Evolutionary conservation across 23 tunicate genomes (phyloP).

Genomic region (Styela plicata): DNA sequence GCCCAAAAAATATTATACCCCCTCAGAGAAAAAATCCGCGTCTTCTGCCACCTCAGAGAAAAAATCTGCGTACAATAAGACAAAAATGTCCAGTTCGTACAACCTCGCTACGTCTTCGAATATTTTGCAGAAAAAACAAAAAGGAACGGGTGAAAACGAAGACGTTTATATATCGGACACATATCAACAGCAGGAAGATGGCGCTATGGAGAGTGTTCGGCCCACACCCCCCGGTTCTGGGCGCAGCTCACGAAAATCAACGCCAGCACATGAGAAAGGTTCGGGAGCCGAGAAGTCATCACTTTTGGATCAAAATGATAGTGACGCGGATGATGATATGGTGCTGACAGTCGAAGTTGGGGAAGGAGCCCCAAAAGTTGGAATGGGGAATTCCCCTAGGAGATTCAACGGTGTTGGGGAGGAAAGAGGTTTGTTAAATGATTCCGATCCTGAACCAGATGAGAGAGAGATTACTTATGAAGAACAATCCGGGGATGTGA

Average conservation of each 20-base stretch:
- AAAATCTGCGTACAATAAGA: not conserved
- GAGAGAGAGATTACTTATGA: not conserved
- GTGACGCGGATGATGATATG: constrained; percentile 41
- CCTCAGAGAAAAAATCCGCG: not conserved
- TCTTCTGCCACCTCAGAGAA: not conserved
- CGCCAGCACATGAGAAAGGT: constrained; percentile 29
- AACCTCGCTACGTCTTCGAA: not conserved
- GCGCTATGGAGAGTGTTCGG: not conserved
- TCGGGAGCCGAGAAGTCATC: constrained; percentile 60
- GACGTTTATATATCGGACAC: constrained; percentile 11
- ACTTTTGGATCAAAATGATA: constrained; percentile 36
- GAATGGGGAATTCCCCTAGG: not conserved
- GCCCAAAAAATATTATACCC: not conserved
- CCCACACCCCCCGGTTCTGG: not conserved
- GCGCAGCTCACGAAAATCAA: not conserved
- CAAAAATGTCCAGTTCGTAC: not conserved
- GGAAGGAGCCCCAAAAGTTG: not conserved
- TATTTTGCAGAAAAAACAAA: not conserved
- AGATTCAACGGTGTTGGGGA: not conserved
- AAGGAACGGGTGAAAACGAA: not conserved
- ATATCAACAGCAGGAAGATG: constrained; percentile 7
- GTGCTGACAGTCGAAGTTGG: constrained; percentile 6
- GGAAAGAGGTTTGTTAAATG: not conserved
- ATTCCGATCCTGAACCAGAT: not conserved
- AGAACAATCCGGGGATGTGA: not conserved